Conservation (phyloP, 2,113 vertebrate genomes). For the Guaruba guarouba region DNA sequence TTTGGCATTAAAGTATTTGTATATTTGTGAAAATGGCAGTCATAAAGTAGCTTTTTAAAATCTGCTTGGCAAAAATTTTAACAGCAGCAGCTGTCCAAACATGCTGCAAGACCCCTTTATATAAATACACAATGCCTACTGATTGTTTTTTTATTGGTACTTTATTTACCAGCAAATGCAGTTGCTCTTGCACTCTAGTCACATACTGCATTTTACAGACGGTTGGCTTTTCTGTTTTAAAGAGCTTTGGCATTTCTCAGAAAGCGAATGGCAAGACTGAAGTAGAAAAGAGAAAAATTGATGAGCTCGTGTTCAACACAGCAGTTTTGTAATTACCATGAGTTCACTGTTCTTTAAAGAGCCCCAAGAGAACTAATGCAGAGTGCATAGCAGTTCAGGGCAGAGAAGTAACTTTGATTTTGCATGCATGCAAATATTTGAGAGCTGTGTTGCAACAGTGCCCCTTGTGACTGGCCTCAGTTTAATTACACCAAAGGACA, state of each 20-base stretch:
- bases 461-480: not conserved
- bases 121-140: constrained; percentile 39
- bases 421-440: not conserved
- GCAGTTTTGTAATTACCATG: not conserved
- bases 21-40: constrained; percentile 13
- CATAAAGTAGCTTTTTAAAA: not conserved
- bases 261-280: not conserved
- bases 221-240: not conserved
- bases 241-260: not conserved
- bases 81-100: constrained; percentile 70
- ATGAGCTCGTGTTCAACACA: not conserved
- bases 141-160: not conserved
- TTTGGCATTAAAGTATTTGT: not conserved
- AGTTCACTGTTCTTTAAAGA: not conserved
- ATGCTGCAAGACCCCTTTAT: constrained; percentile 17
- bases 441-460: not conserved
- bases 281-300: not conserved
- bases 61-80: constrained; percentile 40
- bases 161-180: constrained; percentile 21
- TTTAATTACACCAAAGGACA: not conserved
- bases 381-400: not conserved
- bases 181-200: not conserved
- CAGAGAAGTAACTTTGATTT: not conserved
- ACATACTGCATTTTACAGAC: not conserved
- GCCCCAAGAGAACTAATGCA: not conserved